A percentile compares a stretch with the other conserved stretches of the same genome.
phyloP scores from a whole-genome alignment of 2,888 invertebrate species.

The Ormyrus pomaceus region DNA sequence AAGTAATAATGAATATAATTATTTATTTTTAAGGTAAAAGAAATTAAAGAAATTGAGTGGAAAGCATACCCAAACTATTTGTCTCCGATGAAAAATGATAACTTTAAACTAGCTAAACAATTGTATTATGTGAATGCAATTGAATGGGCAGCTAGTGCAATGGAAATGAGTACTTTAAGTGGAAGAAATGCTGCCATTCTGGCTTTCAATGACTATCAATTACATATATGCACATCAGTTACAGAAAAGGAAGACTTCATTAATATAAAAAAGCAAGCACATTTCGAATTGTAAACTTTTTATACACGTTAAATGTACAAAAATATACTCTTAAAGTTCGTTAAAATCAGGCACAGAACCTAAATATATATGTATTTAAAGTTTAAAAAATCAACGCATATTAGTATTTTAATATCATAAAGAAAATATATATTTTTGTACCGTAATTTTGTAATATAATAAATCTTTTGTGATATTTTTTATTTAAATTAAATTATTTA shows the following conservation, averaged over 20 bases:
- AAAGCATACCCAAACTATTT: slow-evolving; percentile 79
- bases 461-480: too few relatives aligned
- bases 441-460: too few relatives aligned
- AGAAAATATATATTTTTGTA: too few relatives aligned
- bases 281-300: too few relatives aligned
- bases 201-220: slow-evolving; percentile 72
- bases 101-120: slow-evolving; percentile 77
- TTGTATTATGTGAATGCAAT: slow-evolving; percentile 81
- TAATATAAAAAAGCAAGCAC: too few relatives aligned
- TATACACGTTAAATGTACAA: too few relatives aligned
- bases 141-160: slow-evolving; percentile 82
- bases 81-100: slow-evolving; percentile 64
- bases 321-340: too few relatives aligned
- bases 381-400: too few relatives aligned
- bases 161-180: slow-evolving; percentile 82
- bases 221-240: background rate
- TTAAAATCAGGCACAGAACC: too few relatives aligned
- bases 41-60: slow-evolving; percentile 75
- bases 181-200: slow-evolving; percentile 80
- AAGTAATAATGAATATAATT: background rate
- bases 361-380: too few relatives aligned
- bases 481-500: too few relatives aligned
- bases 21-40: slow-evolving; percentile 61
- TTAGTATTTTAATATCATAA: background rate
- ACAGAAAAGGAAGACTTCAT: too few relatives aligned